Evolutionary conservation across 2,888 invertebrate species (phyloP).

Genomic region (Sphaerophoria rueppellii): DNA sequence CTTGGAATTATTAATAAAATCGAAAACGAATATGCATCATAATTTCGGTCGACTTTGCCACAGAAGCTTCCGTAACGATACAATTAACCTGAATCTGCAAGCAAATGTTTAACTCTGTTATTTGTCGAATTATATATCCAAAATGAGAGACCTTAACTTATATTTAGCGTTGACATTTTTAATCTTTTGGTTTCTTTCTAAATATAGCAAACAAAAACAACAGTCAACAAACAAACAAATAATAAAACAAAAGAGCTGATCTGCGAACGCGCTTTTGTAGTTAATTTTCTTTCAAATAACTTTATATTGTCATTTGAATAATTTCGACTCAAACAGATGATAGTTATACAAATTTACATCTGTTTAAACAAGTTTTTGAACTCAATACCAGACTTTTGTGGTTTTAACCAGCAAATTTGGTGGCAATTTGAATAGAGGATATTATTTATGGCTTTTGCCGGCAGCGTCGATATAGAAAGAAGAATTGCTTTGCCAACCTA

Average conservation of each 20-base stretch:
- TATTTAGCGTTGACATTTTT: slow-evolving; percentile 23
- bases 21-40: neutral
- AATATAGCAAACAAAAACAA: neutral
- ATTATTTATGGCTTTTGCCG: slow-evolving; percentile 24
- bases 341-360: neutral
- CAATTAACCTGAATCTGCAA: slow-evolving; percentile 24
- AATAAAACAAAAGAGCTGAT: slow-evolving; percentile 35
- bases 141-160: slow-evolving; percentile 17
- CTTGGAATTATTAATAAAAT: slow-evolving; percentile 4
- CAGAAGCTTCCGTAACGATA: slow-evolving; percentile 22
- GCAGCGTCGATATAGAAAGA: neutral
- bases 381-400: slow-evolving; percentile 15
- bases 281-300: slow-evolving; percentile 19
- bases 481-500: slow-evolving; percentile 4
- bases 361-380: slow-evolving; percentile 16
- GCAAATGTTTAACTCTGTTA: neutral
- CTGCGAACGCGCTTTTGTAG: slow-evolving; percentile 26
- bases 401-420: slow-evolving; percentile 40
- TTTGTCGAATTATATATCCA: neutral
- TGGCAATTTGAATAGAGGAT: slow-evolving; percentile 10
- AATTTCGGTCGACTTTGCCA: neutral
- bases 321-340: slow-evolving; percentile 22
- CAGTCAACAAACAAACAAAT: neutral
- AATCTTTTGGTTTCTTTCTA: neutral
- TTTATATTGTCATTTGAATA: slow-evolving; percentile 16